These are phyloP conservation scores for Mythimna ferrago DNA, from an alignment of 2,888 invertebrate genomes.

Conservation along the genomic window DNA sequence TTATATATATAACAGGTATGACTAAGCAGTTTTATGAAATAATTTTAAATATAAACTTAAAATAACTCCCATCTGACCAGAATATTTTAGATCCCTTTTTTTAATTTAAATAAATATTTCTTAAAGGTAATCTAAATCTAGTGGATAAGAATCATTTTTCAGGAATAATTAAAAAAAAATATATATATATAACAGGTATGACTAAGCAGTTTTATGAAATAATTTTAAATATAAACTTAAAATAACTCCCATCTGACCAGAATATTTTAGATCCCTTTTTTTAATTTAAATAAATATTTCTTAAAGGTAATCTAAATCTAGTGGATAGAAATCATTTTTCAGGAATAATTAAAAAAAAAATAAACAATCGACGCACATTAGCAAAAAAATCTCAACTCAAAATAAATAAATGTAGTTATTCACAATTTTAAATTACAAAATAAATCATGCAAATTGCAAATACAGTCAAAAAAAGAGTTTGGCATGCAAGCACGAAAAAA, in stretches of 20 bases:
- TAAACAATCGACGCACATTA: too few species aligned
- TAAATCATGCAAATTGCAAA: slow-evolving; percentile 1
- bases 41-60: not conserved
- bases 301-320: slow-evolving; percentile 18
- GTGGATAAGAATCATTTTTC: slow-evolving; percentile 14
- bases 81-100: slow-evolving; percentile 35
- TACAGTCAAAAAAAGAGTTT: not conserved
- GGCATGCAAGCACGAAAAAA: not conserved
- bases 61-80: slow-evolving; percentile 28
- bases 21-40: not conserved
- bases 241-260: slow-evolving; percentile 28
- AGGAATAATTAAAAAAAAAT: not conserved
- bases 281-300: slow-evolving; percentile 29
- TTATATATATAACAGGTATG: not conserved
- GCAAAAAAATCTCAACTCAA: not conserved
- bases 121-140: slow-evolving; percentile 18
- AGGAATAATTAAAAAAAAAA: not conserved
- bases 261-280: slow-evolving; percentile 35
- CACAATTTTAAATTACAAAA: not conserved
- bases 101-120: slow-evolving; percentile 29
- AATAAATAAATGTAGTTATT: not conserved
- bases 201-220: not conserved
- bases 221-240: not conserved
- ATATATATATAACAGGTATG: too few species aligned
- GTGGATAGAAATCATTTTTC: slow-evolving; percentile 13